Evolutionary conservation across 1,140 invertebrate genomes (phyloP), one percentile per base, ranked within the genome.

Genomic region (Drosophila lini): DNA sequence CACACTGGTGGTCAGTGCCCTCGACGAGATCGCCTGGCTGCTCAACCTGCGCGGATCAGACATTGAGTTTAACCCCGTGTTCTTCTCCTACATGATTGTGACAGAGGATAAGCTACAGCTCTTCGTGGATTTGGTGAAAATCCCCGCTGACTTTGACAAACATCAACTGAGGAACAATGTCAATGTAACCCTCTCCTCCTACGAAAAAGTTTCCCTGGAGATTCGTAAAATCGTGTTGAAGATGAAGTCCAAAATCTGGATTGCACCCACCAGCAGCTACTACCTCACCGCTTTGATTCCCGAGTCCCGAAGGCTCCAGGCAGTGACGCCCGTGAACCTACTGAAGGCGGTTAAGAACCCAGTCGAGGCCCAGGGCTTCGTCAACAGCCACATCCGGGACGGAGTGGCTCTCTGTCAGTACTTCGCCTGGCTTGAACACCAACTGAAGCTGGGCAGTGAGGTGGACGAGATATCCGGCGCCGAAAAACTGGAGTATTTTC

Each of bases 41-140:
- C 93, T 99, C 22, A 99, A 99, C 93, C 93, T 99, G 19, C 94
- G 99, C 53, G 99, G 99, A 11, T 96, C 96, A 1, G 99, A 99
- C 92, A 99, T 99, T 81, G 94, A 95, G n/a, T 99, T 95, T 93
- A 99, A 99, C 93, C 98, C 99, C 0, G 97, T 99, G 0, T 99
- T 99, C 92, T 99, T 99, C 91, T 94, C 98, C 0, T 99, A 98
- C 92, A 93, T 97, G 7, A 94, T 98, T 63, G 91, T 99, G 1
- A 95, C 95, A 5, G 60, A 92, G 9, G 93, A 95, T 6, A 81
- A 94, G 28, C 93, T 97, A 4, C 93, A 95, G 84, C 92, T 98
- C 9, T 98, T 97, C 90, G 93, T 97, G 55, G 94, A 98, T 81
- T 92, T 94, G 45, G 81, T 86, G 10, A 95, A 96, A 92, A 67